Conservation (phyloP, 2,888 invertebrate genomes). For the Sphecodes monilicornis region DNA sequence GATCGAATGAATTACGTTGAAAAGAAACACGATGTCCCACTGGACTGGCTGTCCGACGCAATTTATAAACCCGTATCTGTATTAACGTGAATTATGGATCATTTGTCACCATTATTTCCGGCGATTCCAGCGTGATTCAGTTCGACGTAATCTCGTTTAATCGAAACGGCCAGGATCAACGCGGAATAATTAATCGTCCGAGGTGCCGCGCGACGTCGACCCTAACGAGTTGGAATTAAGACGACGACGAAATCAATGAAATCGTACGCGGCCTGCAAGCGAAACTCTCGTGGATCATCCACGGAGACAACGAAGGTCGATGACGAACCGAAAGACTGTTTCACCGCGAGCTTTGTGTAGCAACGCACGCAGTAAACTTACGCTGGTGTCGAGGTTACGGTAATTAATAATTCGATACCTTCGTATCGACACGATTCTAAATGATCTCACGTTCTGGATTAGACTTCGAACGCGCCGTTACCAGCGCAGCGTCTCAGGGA, state of each 20-base stretch:
- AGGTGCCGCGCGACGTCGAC: not conserved
- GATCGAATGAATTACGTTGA: constrained; percentile 30
- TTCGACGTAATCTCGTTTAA: constrained; percentile 57
- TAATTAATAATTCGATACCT: constrained; percentile 78
- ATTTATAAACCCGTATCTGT: constrained; percentile 48
- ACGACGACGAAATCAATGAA: constrained; percentile 43
- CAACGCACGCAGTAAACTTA: constrained; percentile 40
- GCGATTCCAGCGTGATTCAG: constrained; percentile 39
- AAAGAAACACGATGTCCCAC: constrained; percentile 36
- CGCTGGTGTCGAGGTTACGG: constrained; percentile 55
- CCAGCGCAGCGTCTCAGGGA: constrained; percentile 35
- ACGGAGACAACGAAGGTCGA: constrained; percentile 19
- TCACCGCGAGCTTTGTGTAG: constrained; percentile 25
- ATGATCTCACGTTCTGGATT: constrained; percentile 63
- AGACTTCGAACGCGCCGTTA: constrained; percentile 28
- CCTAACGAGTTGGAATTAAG: constrained; percentile 40
- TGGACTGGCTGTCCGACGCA: constrained; percentile 44
- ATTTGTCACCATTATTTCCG: constrained; percentile 69
- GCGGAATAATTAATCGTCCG: constrained; percentile 64
- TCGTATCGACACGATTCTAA: constrained; percentile 73
- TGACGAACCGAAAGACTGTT: not conserved
- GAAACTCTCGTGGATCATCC: constrained; percentile 32
- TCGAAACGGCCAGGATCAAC: constrained; percentile 44
- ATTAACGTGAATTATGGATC: constrained; percentile 64
- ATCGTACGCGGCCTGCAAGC: constrained; percentile 25